Base-by-base conservation (phyloP, 2,113 vertebrate species). In the Ia io region DNA sequence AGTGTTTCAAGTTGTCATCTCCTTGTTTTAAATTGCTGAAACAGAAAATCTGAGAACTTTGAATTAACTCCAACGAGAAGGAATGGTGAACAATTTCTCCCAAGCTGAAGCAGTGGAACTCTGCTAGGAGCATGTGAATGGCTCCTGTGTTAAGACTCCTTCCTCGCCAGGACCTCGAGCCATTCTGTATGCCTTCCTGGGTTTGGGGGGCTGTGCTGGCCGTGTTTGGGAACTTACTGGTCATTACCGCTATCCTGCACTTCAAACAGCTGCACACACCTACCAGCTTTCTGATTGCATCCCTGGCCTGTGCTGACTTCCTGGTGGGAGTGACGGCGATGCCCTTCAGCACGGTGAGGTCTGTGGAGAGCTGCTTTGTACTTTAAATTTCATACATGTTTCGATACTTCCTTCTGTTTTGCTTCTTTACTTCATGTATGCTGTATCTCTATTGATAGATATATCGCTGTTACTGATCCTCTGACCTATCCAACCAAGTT, bases 291-390 rank as follows among this genome's bases (percentile, higher is more conserved):
- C 95, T 95, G 32, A 91, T 96, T 0, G 53, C 22, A 0, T 97
- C 96, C 30, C 85, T 96, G 91, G 95, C 95, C 82, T 94, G 90
- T 6, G 82, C 83, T 0, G 96, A 96, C 83, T 93, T 96, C 51
- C 23, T 89, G 80, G 94, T 93, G 56, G 95, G 94, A 1, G 74
- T 96, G 71, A 88, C 84, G 0, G 97, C 96, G 71, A 96, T 97
- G 87, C 97, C 95, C 73, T 97, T 97, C 79, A 95, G 95, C 84
- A 90, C 78, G 0, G 90, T 96, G 87, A 93, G 97, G 74, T 95
- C 97, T 4, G 90, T 97, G 70, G 96, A 97, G 56, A 96, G 97
- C 86, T 97, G 97, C 92, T 98, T 98, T 97, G 97, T 97, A 97
- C 90, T 97, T 96, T 80, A 97, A 91, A 92, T 93, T 97, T 28